These are phyloP conservation scores for Ailuropoda melanoleuca DNA, from an alignment of 2,113 vertebrate species.

Conservation along the genomic window DNA sequence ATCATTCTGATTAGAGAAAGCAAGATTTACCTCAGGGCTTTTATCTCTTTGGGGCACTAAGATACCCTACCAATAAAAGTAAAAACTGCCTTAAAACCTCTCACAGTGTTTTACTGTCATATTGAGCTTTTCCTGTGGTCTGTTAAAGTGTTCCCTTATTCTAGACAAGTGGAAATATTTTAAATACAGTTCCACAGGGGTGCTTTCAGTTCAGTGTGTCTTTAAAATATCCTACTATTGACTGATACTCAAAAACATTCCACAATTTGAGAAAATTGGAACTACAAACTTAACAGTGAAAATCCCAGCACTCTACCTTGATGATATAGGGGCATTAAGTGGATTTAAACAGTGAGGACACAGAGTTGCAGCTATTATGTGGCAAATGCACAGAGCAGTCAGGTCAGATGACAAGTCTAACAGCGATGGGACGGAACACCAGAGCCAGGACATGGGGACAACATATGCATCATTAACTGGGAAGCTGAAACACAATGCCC, in stretches of 20 bases:
- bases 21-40: background rate
- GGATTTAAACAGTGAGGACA: background rate
- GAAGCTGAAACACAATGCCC: background rate
- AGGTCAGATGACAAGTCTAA: background rate
- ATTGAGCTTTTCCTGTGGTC: background rate
- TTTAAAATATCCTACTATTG: background rate
- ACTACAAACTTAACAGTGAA: background rate
- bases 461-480: background rate
- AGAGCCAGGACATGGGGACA: no score
- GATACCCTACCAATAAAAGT: background rate
- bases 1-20: background rate
- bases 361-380: background rate
- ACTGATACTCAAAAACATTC: background rate
- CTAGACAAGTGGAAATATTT: background rate
- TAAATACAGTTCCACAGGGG: background rate
- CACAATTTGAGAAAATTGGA: background rate
- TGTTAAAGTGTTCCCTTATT: background rate
- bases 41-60: background rate
- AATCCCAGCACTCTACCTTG: background rate
- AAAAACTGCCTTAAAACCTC: background rate
- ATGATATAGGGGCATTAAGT: background rate
- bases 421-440: fast-evolving
- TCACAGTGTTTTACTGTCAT: background rate
- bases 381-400: background rate
- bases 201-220: background rate